Evolutionary conservation across 2,888 invertebrate species (phyloP).

Genomic region (Leptopilina myrica): DNA sequence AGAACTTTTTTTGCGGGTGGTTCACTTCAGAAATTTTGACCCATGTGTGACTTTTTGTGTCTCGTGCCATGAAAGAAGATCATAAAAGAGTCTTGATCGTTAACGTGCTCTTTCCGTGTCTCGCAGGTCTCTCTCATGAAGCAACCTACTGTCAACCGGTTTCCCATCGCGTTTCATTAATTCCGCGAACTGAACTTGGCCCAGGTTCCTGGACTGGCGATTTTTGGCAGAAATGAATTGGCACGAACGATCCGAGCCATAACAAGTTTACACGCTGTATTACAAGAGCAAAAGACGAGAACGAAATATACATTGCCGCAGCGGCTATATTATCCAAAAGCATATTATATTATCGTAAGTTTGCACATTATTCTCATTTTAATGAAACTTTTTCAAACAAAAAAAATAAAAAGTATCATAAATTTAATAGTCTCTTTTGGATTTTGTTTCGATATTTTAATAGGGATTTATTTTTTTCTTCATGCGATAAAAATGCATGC

Average conservation of each 20-base stretch:
- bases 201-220: constrained; percentile 27
- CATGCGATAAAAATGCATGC: too few species aligned
- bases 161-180: constrained; percentile 58
- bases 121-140: background rate
- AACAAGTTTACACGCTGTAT: constrained; percentile 39
- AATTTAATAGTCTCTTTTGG: too few species aligned
- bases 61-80: constrained; percentile 19
- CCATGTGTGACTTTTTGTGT: background rate
- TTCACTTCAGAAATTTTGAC: too few species aligned
- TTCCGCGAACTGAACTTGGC: constrained; percentile 54
- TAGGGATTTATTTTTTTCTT: too few species aligned
- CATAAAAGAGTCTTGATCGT: constrained; percentile 31
- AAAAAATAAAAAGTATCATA: too few species aligned
- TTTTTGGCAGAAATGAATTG: constrained; percentile 41
- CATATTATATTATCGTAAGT: constrained; percentile 16
- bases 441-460: too few species aligned
- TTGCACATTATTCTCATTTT: constrained; percentile 15
- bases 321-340: background rate
- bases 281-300: constrained; percentile 32
- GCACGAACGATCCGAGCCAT: constrained; percentile 35
- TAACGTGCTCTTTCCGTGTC: constrained; percentile 35
- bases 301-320: constrained; percentile 10
- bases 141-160: constrained; percentile 57
- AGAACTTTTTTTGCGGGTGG: too few species aligned
- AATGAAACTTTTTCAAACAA: too few species aligned